A percentile compares a stretch with the other conserved stretches of the same genome.
phyloP scores from a whole-genome alignment of 2,888 invertebrate genomes.

The Trichacis sp. region DNA sequence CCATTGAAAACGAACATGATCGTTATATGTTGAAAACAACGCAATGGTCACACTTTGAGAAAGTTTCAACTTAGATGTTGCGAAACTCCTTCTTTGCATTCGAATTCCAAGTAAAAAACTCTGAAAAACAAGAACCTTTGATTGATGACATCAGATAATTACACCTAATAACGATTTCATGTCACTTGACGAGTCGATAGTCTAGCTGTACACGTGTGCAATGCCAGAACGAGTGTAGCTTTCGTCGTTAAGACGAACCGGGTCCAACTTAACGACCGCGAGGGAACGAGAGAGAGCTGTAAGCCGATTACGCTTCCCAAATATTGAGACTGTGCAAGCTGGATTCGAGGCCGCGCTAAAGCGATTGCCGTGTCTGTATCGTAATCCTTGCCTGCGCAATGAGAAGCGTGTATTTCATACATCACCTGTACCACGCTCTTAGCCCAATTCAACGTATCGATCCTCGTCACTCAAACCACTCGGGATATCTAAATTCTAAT shows the following conservation, averaged over 20 bases:
- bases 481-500: slow-evolving; percentile 13
- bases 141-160: too few species aligned
- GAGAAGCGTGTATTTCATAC: slow-evolving; percentile 32
- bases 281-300: slow-evolving; percentile 37
- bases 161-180: slow-evolving; percentile 60
- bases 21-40: too few species aligned
- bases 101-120: too few species aligned
- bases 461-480: slow-evolving; percentile 16
- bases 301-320: slow-evolving; percentile 64
- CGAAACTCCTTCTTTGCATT: too few species aligned
- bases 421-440: slow-evolving; percentile 36
- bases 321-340: slow-evolving; percentile 56
- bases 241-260: slow-evolving; percentile 22
- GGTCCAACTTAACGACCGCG: slow-evolving; percentile 26
- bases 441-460: slow-evolving; percentile 26
- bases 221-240: not conserved
- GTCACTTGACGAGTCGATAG: slow-evolving; percentile 55
- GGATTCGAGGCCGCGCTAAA: slow-evolving; percentile 13
- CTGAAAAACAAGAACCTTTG: too few species aligned
- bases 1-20: too few species aligned
- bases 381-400: slow-evolving; percentile 24
- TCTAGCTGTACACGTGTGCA: slow-evolving; percentile 9
- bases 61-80: too few species aligned
- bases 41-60: too few species aligned
- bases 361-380: slow-evolving; percentile 30